These are phyloP conservation scores for Scatophagus argus DNA, from an alignment of 2,113 vertebrate species.

Conservation along the genomic window DNA sequence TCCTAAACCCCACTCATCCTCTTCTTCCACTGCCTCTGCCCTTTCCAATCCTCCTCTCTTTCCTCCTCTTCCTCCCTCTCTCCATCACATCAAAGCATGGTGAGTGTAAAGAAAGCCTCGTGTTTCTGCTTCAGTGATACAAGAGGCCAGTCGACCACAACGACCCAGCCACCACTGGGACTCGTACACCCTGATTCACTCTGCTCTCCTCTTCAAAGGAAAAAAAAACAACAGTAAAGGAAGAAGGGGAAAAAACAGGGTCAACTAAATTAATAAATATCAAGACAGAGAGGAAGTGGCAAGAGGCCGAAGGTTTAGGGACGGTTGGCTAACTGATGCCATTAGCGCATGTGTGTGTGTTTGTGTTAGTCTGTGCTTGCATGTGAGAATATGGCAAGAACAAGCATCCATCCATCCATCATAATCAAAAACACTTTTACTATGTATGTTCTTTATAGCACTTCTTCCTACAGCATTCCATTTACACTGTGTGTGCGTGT, in stretches of 20 bases:
- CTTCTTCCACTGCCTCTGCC: neutral
- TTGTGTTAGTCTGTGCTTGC: neutral
- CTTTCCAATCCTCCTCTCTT: neutral
- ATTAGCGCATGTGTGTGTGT: conserved; percentile 21
- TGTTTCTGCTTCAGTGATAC: conserved; percentile 44
- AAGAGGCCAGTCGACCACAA: conserved; percentile 16
- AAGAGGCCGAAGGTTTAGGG: conserved; percentile 25
- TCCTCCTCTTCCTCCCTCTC: neutral
- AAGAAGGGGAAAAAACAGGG: conserved; percentile 35
- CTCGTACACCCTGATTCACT: conserved; percentile 16
- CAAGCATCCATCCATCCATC: conserved; percentile 8
- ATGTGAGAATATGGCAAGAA: neutral
- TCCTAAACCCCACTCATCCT: too few species aligned
- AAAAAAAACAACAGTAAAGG: conserved; percentile 5
- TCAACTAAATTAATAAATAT: conserved; percentile 69
- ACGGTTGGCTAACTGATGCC: conserved; percentile 36
- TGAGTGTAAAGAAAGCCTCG: conserved; percentile 40
- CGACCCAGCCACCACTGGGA: neutral
- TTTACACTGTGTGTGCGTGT: neutral
- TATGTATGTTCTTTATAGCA: conserved; percentile 7
- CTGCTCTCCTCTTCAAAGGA: conserved; percentile 45
- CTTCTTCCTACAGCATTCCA: conserved; percentile 25
- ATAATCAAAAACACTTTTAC: neutral
- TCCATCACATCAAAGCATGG: conserved; percentile 19
- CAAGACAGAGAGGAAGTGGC: conserved; percentile 23